phyloP scores from a whole-genome alignment of 2,797 vertebrate genomes.

The Poeciliopsis gracilis region DNA sequence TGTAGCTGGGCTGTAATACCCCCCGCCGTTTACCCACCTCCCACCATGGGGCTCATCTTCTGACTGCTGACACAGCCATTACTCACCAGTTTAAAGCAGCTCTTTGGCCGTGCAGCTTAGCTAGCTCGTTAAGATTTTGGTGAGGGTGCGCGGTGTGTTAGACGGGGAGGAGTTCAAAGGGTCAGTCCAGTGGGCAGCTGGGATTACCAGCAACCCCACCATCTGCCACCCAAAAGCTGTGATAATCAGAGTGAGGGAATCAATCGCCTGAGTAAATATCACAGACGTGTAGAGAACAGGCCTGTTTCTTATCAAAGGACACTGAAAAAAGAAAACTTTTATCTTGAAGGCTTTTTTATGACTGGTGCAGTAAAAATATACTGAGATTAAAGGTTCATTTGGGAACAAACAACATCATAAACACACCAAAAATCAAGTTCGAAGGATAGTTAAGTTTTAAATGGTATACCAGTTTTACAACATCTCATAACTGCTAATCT shows the following conservation, averaged over 20 bases:
- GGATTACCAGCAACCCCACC: constrained; percentile 83
- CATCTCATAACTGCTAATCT: background rate
- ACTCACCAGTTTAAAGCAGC: constrained; percentile 67
- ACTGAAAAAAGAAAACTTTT: background rate
- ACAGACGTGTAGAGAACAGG: constrained; percentile 35
- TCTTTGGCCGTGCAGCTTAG: constrained; percentile 58
- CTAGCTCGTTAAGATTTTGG: constrained; percentile 51
- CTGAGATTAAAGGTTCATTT: background rate
- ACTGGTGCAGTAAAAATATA: background rate
- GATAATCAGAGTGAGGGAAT: constrained; percentile 78
- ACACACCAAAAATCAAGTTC: background rate
- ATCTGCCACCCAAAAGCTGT: constrained; percentile 79
- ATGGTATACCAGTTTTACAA: background rate
- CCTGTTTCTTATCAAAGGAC: constrained; percentile 3
- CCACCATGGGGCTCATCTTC: constrained; percentile 60
- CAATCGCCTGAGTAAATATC: constrained; percentile 81
- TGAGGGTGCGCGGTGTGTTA: constrained; percentile 19
- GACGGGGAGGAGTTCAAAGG: constrained; percentile 55
- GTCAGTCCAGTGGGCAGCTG: constrained; percentile 66
- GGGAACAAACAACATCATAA: background rate
- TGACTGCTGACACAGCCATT: constrained; percentile 77
- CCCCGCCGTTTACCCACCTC: background rate
- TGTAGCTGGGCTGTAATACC: constrained; percentile 45
- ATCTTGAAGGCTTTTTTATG: background rate
- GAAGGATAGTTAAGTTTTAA: background rate